phyloP scores from a whole-genome alignment of 2,888 invertebrate species.

The Drosophila emarginata region DNA sequence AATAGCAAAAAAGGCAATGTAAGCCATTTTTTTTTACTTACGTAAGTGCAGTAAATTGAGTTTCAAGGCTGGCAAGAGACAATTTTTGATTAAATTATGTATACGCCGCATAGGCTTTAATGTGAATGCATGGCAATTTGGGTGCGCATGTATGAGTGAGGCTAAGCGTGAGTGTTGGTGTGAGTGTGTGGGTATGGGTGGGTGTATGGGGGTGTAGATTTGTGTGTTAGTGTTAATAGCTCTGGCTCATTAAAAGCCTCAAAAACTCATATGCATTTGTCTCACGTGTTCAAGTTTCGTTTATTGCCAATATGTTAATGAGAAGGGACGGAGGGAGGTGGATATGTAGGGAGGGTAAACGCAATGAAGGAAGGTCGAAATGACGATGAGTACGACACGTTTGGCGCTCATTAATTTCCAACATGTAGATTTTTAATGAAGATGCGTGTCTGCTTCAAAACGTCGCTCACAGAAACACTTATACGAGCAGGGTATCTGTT shows the following conservation, averaged over 20 bases:
- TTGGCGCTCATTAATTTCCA: slow-evolving; percentile 69
- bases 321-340: not conserved
- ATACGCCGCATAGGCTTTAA: slow-evolving; percentile 27
- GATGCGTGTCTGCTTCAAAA: slow-evolving; percentile 45
- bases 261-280: slow-evolving; percentile 70
- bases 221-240: slow-evolving; percentile 48
- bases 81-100: slow-evolving; percentile 36
- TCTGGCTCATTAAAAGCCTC: slow-evolving; percentile 42
- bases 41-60: slow-evolving; percentile 7
- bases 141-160: not conserved
- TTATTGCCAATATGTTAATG: slow-evolving; percentile 57
- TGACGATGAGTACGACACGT: slow-evolving; percentile 45
- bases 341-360: no score
- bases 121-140: slow-evolving; percentile 19
- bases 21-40: not conserved
- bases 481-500: not conserved
- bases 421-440: slow-evolving; percentile 71
- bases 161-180: slow-evolving; percentile 29
- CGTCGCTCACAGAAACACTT: slow-evolving; percentile 15
- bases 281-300: slow-evolving; percentile 65
- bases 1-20: slow-evolving; percentile 17
- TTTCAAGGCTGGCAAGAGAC: slow-evolving; percentile 1
- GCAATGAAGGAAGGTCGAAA: not conserved
- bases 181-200: slow-evolving; percentile 23
- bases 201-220: slow-evolving; percentile 27